A percentile compares a stretch with the other conserved stretches of the same genome.
Conservation (phyloP, 2,888 invertebrate genomes). For the Patella depressa region DNA sequence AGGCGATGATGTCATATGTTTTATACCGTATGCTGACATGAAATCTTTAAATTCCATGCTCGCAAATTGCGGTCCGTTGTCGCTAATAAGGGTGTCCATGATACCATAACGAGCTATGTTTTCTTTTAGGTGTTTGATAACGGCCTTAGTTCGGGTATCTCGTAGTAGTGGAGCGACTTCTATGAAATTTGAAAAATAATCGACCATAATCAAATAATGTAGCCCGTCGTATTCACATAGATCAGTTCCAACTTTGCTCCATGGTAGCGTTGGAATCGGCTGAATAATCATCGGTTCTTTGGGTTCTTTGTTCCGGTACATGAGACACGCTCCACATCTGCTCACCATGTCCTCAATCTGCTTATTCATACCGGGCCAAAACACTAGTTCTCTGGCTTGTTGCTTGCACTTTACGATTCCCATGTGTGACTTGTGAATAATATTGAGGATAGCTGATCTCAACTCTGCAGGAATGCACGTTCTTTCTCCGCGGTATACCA, state of each 20-base stretch:
- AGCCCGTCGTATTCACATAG: not conserved
- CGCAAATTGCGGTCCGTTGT: too few relatives aligned
- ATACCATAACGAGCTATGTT: too few relatives aligned
- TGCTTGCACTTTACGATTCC: not conserved
- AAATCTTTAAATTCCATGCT: too few relatives aligned
- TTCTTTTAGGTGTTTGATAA: too few relatives aligned
- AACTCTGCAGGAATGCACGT: not conserved
- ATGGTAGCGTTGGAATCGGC: not conserved
- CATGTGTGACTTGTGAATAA: not conserved
- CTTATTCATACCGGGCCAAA: not conserved
- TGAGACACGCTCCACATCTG: not conserved
- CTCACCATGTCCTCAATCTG: not conserved
- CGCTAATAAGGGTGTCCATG: too few relatives aligned
- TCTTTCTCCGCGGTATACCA: not conserved
- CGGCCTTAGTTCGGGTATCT: too few relatives aligned
- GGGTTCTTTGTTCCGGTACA: not conserved
- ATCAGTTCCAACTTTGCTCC: not conserved
- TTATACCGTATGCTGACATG: too few relatives aligned
- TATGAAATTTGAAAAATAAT: not conserved
- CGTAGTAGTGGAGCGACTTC: too few relatives aligned
- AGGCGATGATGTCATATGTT: too few relatives aligned
- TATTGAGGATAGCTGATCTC: not conserved
- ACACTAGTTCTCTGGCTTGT: not conserved
- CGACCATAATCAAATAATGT: not conserved
- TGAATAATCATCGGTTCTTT: not conserved